A percentile compares a stretch with the other conserved stretches of the same genome.
phyloP scores from a whole-genome alignment of 2,797 vertebrate genomes.

The Eutrigla gurnardus region DNA sequence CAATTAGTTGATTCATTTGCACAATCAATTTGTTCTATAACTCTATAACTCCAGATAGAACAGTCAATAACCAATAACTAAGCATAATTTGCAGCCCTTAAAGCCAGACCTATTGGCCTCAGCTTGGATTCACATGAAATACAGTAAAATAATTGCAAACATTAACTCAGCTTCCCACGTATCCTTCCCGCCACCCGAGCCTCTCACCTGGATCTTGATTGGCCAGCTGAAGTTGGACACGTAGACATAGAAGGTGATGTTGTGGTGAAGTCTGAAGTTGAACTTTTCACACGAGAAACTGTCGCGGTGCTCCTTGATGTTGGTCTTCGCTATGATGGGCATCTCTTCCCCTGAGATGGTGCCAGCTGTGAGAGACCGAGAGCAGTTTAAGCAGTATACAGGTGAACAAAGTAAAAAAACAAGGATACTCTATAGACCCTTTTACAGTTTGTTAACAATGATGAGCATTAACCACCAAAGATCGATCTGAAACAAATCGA shows the following conservation, averaged over 20 bases:
- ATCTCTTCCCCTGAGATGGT: constrained; percentile 96
- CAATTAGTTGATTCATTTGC: neutral
- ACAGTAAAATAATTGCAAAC: neutral
- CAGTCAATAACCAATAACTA: no score
- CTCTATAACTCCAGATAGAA: neutral
- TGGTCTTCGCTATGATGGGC: constrained; percentile 90
- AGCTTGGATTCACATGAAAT: neutral
- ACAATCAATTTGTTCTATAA: neutral
- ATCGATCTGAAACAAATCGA: no score
- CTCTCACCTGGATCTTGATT: constrained; percentile 96
- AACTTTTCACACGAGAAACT: constrained; percentile 97
- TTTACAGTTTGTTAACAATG: no score
- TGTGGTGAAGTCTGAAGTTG: constrained; percentile 94
- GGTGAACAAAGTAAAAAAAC: neutral
- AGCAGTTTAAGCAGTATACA: fast-evolving
- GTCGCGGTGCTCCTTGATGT: constrained; percentile 96
- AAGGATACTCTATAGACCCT: neutral
- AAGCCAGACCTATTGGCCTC: neutral
- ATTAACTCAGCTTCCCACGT: neutral
- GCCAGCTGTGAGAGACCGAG: constrained; percentile 82
- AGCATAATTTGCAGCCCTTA: no score
- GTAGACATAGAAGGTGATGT: constrained; percentile 97
- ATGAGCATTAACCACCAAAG: no score
- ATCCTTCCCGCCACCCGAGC: neutral
- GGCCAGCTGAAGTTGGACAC: constrained; percentile 99